Evolutionary conservation across 1,140 invertebrate species (phyloP).

Genomic region (Yoshiicerus persimilis): DNA sequence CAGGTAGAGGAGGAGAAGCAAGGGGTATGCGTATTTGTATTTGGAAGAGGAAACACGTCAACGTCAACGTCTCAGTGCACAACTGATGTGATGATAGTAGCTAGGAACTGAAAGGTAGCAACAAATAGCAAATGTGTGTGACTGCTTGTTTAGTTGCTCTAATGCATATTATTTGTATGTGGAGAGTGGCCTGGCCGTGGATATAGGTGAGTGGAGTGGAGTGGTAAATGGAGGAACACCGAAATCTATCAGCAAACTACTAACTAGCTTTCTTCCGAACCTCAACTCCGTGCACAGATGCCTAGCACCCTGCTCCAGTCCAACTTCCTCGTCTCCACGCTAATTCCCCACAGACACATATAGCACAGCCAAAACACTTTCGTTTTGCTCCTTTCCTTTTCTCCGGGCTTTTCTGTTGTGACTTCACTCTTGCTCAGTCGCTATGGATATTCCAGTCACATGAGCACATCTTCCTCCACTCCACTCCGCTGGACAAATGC

Average conservation of each 20-base stretch:
- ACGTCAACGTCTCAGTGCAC: neutral
- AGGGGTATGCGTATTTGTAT: neutral
- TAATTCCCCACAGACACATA: too few species aligned
- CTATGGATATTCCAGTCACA: constrained; percentile 18
- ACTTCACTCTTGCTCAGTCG: neutral
- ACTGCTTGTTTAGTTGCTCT: neutral
- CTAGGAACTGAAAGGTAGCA: neutral
- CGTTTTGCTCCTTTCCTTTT: neutral
- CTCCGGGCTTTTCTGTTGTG: constrained; percentile 15
- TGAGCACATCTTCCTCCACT: neutral
- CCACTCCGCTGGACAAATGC: neutral
- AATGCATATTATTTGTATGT: neutral
- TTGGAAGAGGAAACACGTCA: neutral
- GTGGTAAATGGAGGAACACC: neutral
- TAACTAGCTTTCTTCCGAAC: neutral
- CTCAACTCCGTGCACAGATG: neutral
- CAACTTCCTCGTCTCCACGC: too few species aligned
- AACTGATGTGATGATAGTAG: neutral
- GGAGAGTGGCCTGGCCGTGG: neutral
- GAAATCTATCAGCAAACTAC: neutral
- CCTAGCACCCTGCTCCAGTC: neutral
- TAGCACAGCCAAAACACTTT: too few species aligned
- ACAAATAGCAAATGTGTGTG: neutral
- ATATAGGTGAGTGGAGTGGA: neutral
- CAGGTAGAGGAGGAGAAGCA: neutral